Conservation (phyloP, 2,113 vertebrate genomes). For the Eurypyga helias region DNA sequence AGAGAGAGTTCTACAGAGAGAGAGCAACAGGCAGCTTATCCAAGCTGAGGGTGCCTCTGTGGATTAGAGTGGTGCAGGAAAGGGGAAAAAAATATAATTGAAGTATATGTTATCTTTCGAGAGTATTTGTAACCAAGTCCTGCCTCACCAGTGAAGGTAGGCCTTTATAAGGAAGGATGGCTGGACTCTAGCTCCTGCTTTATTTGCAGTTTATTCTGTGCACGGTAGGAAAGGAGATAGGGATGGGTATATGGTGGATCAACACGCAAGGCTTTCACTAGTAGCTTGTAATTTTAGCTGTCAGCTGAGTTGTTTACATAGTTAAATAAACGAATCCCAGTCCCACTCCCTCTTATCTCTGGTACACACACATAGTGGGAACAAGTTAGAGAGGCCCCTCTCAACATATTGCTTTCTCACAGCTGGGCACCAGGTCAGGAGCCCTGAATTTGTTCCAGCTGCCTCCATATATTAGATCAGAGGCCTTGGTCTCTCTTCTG, state of each 20-base stretch:
- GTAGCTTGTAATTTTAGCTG: background rate
- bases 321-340: background rate
- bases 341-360: background rate
- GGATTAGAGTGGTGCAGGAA: background rate
- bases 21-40: background rate
- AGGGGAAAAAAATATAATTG: background rate
- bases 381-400: background rate
- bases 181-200: background rate
- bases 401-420: background rate
- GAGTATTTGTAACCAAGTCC: background rate
- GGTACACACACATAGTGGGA: background rate
- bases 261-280: background rate
- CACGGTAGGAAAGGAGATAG: background rate
- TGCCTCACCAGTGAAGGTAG: background rate
- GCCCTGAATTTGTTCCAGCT: background rate
- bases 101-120: background rate
- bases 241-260: background rate
- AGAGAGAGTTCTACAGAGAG: background rate
- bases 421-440: background rate
- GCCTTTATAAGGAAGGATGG: background rate
- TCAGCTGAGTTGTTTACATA: background rate
- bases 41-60: background rate
- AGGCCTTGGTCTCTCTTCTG: background rate
- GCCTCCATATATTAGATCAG: background rate
- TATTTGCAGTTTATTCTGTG: background rate